Base-by-base conservation (phyloP, 2,113 vertebrate species). In the Prinia subflava region DNA sequence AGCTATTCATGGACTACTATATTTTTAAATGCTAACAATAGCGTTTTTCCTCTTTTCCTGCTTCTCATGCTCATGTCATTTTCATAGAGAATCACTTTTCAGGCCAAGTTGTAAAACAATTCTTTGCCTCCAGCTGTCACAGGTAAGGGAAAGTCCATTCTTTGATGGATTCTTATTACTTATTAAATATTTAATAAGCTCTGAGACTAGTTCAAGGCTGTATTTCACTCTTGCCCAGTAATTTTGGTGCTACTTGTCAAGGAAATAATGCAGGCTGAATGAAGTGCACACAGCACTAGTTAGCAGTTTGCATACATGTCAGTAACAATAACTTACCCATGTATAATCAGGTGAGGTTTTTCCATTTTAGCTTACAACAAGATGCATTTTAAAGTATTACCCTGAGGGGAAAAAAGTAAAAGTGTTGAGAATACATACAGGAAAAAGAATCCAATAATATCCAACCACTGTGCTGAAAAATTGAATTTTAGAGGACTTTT, bases 131-230 rank as follows among this genome's bases (percentile, higher is more conserved):
- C 55, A 96, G 94, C 96, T 47, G 70, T 85, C 95, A 95, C 65
- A 96, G 71, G 80, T 94, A 96, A 97, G 89, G 88, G 85, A 92
- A 94, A 95, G 84, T 82, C 93, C 92, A 87, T 62, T 56, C 65
- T 97, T 96, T 97, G 97, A 98, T 97, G 86, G 95, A 97, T 95
- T 75, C 50, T 96, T 96, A 97, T 97, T 96, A 83, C 87, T 92
- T 97, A 94, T 92, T 98, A 97, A 98, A 98, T 97, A 95, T 97
- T 98, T 98, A 97, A 97, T 96, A 96, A 96, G 70, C 90, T 96
- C 65, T 77, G 91, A 96, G 96, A 76, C 88, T 91, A 92, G 90
- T 91, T 97, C 77, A 93, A 75, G 95, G 95, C 85, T 96, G 82
- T 81, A 83, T 96, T 97, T 97, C 92, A 95, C 37, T 94, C 84